These are phyloP conservation scores for Chaunax sp. DNA, from an alignment of 2,797 vertebrate genomes.

Conservation along the genomic window DNA sequence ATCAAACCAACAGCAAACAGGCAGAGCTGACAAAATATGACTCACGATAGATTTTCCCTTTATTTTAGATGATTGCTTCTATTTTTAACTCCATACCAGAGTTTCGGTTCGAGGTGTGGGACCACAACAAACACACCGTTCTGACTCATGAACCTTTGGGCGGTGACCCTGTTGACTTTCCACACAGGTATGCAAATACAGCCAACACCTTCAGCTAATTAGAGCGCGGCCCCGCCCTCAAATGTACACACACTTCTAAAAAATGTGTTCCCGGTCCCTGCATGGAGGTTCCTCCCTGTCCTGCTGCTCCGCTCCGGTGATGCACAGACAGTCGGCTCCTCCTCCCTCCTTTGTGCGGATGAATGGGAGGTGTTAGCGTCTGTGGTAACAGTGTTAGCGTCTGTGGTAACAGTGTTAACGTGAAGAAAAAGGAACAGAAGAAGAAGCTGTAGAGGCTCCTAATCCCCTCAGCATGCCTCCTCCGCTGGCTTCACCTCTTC, in stretches of 20 bases:
- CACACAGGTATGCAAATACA: conserved; percentile 32
- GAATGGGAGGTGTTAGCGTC: conserved; percentile 45
- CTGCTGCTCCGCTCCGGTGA: conserved; percentile 9
- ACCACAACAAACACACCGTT: background rate
- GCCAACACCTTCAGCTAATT: conserved; percentile 56
- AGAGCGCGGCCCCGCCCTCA: conserved; percentile 20
- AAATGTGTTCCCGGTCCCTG: background rate
- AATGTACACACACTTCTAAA: conserved; percentile 24
- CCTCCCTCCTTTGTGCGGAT: conserved; percentile 41
- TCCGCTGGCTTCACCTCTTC: conserved; percentile 2
- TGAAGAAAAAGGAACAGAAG: conserved; percentile 13
- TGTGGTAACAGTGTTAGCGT: background rate
- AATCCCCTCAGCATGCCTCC: conserved; percentile 15
- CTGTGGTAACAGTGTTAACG: too few species aligned
- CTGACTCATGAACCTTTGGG: background rate
- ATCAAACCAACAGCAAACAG: too few species aligned
- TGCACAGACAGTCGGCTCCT: conserved; percentile 13
- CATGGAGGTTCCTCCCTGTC: conserved; percentile 5
- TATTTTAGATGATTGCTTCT: too few species aligned
- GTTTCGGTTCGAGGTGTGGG: conserved; percentile 12
- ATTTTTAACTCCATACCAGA: too few species aligned
- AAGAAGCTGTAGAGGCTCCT: conserved; percentile 10
- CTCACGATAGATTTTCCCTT: too few species aligned
- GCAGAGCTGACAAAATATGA: too few species aligned
- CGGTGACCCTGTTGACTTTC: conserved; percentile 37